Evolutionary conservation across 2,888 invertebrate genomes (phyloP).

Genomic region (Autographa pulchrina): DNA sequence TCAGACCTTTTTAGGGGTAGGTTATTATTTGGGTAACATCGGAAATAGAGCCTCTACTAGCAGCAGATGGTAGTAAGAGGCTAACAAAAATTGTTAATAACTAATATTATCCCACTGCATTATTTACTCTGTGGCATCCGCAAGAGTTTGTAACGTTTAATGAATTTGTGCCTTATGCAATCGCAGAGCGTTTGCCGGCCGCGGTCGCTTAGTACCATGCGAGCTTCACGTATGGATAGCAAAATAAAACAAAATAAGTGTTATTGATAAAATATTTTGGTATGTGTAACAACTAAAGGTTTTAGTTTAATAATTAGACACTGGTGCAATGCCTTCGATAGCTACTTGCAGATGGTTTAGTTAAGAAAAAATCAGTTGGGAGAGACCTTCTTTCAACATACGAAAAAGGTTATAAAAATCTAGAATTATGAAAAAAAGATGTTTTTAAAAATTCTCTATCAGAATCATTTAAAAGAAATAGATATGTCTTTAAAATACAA

Average conservation of each 20-base stretch:
- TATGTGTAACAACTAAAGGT: too few species aligned
- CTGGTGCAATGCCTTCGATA: too few species aligned
- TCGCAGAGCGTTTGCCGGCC: constrained; percentile 38
- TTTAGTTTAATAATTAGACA: too few species aligned
- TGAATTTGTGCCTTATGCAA: constrained; percentile 51
- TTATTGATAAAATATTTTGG: neutral
- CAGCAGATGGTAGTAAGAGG: neutral
- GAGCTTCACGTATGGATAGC: constrained; percentile 28
- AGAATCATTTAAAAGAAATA: neutral
- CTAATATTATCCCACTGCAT: neutral
- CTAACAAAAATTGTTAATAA: too few species aligned
- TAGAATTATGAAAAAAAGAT: neutral
- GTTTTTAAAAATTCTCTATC: neutral
- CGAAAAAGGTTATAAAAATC: too few species aligned
- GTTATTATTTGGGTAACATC: too few species aligned
- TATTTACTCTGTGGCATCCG: constrained; percentile 21
- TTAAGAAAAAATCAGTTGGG: too few species aligned
- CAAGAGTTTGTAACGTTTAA: constrained; percentile 48
- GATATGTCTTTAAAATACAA: neutral
- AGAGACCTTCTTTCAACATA: too few species aligned
- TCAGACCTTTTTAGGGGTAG: too few species aligned
- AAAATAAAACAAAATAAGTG: neutral
- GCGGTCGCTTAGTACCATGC: constrained; percentile 28
- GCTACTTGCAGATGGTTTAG: too few species aligned
- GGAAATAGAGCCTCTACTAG: too few species aligned